A percentile compares a stretch with the other conserved stretches of the same genome.
Evolutionary conservation across 2,113 vertebrate genomes (phyloP).

Genomic region (Psittacula cyanocephala): DNA sequence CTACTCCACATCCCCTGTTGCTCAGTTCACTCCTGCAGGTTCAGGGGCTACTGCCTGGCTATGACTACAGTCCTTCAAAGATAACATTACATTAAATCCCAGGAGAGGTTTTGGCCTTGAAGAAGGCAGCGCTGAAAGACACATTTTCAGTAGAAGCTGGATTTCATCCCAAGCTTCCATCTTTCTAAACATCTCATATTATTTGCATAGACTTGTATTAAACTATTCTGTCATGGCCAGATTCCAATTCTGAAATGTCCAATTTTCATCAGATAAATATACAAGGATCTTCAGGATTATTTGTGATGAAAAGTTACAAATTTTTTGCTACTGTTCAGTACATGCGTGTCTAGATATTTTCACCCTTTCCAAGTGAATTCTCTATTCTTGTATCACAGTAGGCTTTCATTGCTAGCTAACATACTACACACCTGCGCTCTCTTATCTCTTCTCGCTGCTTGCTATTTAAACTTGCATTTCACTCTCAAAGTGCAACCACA

Average conservation of each 20-base stretch:
- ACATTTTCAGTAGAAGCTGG: background rate
- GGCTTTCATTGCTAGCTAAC: conserved; percentile 3
- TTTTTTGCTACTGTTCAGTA: background rate
- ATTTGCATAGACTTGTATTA: background rate
- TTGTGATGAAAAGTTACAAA: background rate
- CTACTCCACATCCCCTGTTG: background rate
- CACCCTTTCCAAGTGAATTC: background rate
- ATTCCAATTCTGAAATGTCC: background rate
- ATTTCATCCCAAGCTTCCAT: background rate
- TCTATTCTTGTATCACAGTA: background rate
- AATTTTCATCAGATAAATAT: background rate
- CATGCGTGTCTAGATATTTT: background rate
- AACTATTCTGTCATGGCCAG: background rate
- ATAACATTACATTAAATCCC: background rate
- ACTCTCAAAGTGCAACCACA: background rate
- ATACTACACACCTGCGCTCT: background rate
- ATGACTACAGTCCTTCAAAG: rapidly evolving
- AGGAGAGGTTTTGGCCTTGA: background rate
- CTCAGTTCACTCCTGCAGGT: rapidly evolving
- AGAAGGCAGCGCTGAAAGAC: background rate
- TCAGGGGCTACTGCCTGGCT: background rate
- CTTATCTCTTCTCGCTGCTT: background rate
- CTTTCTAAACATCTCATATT: background rate
- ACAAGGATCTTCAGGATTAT: background rate
- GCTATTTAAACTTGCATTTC: background rate